Conservation (phyloP, 2,888 invertebrate genomes). For the Auanema freiburgensis region DNA sequence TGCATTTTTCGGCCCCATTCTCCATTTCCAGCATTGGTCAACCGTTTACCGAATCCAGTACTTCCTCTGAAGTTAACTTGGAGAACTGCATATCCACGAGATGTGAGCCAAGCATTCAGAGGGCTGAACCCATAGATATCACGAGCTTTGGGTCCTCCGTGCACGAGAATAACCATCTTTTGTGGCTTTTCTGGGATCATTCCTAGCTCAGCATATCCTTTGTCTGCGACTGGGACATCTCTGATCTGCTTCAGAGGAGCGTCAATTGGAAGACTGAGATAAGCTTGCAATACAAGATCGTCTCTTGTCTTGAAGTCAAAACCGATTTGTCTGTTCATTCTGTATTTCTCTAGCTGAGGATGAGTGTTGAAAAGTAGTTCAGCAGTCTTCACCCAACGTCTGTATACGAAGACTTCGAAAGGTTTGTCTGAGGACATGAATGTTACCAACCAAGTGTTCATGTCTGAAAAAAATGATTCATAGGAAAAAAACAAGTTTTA, state of each 20-base stretch:
- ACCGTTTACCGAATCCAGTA: constrained; percentile 61
- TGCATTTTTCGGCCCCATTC: constrained; percentile 65
- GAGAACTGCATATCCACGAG: constrained; percentile 61
- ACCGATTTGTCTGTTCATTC: constrained; percentile 57
- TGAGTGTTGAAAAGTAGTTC: constrained; percentile 59
- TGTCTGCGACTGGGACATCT: constrained; percentile 51
- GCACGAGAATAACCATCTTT: constrained; percentile 58
- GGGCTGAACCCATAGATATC: constrained; percentile 59
- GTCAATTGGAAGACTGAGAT: constrained; percentile 58
- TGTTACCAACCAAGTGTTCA: constrained; percentile 61
- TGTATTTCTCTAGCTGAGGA: constrained; percentile 53
- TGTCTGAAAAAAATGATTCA: constrained; percentile 33
- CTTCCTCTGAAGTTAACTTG: constrained; percentile 63
- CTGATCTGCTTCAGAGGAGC: constrained; percentile 41
- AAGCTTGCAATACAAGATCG: constrained; percentile 60
- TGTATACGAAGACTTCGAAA: constrained; percentile 53
- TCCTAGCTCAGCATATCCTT: constrained; percentile 55
- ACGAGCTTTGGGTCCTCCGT: constrained; percentile 62
- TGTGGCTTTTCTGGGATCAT: constrained; percentile 58
- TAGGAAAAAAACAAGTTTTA: not conserved
- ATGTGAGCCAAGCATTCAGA: constrained; percentile 59
- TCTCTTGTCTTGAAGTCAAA: constrained; percentile 62
- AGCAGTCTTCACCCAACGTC: constrained; percentile 44
- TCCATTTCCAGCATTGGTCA: constrained; percentile 62
- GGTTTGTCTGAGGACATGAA: constrained; percentile 60